Evolutionary conservation across 1,140 invertebrate genomes (phyloP), one percentile per base, ranked within the genome.

Genomic region (Drosophila biarmipes): DNA sequence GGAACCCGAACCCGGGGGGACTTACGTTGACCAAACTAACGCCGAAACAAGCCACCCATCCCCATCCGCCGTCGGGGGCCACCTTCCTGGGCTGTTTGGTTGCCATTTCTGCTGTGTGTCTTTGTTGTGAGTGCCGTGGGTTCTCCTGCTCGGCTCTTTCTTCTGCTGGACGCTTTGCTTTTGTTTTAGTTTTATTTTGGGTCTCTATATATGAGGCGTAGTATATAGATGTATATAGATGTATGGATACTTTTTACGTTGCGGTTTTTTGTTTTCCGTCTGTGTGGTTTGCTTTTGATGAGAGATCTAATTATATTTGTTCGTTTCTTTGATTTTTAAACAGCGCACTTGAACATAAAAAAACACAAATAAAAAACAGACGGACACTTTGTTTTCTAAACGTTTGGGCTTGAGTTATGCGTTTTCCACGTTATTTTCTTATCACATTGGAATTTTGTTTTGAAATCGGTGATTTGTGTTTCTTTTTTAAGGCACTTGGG

Each of bases 11-110:
- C 24, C 24, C 24, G 24, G 24, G 35, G 27, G 24, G 68, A 94
- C 95, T 95, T 93, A 96, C 95, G 93, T 96, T 96, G 76, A 96
- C 95, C 80, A 96, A 93, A 91, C 96, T 96, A 67, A 95, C 95
- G 69, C 96, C 96, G 42, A 97, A 92, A 63, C 96, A 96, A 38
- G 96, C 95, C 91, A 96, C 94, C 96, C 96, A 97, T 31, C 96
- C 96, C 95, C 96, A 97, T 45, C 96, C 96, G 45, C 91, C 91
- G 74, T 92, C 91, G 57, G 91, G 91, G 21, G 91, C 91, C 24
- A 92, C 91, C 82, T 92, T 92, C 78, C 78, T 91, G 53, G 91
- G 91, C 57, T 84, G 90, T 53, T 86, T 81, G 42, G 56, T 87
- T 59, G 71, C 90, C 80, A 77, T 90, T 73, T 66, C 43, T 58